These are phyloP conservation scores for Cistogaster globosa DNA, from an alignment of 2,888 invertebrate genomes.

Conservation along the genomic window DNA sequence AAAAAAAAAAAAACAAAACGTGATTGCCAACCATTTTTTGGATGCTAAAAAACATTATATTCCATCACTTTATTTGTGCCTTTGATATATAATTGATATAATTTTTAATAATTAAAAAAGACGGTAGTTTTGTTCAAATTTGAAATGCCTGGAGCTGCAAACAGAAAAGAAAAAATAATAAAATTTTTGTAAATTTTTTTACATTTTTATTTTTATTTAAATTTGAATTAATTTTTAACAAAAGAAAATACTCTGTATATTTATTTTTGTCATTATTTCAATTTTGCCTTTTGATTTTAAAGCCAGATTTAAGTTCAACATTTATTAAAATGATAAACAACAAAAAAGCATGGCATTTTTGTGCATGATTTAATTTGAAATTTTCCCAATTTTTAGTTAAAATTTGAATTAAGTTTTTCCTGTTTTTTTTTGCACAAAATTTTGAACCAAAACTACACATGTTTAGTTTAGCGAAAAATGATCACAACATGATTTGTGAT, in stretches of 20 bases:
- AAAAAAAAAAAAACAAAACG: constrained; percentile 2
- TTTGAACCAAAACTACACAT: neutral
- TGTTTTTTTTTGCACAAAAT: constrained; percentile 35
- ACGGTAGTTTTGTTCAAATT: constrained; percentile 12
- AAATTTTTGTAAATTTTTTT: too few species aligned
- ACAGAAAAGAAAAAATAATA: too few species aligned
- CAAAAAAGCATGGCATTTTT: constrained; percentile 80
- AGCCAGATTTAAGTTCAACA: constrained; percentile 26
- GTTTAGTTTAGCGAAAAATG: neutral
- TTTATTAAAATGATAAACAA: constrained; percentile 16
- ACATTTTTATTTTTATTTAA: neutral
- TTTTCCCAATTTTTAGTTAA: constrained; percentile 29
- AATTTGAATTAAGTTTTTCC: constrained; percentile 23
- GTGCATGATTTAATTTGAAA: constrained; percentile 76
- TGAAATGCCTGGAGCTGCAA: constrained; percentile 19
- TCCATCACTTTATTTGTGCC: constrained; percentile 15
- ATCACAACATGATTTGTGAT: too few species aligned
- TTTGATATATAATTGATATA: constrained; percentile 1
- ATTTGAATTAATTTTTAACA: neutral
- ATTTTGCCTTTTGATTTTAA: constrained; percentile 29
- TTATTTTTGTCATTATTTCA: constrained; percentile 7
- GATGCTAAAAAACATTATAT: constrained; percentile 3
- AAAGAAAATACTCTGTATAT: constrained; percentile 21
- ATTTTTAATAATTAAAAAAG: neutral
- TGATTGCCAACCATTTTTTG: constrained; percentile 23